Conservation (phyloP, 2,888 invertebrate genomes). For the Microctonus brassicae region DNA sequence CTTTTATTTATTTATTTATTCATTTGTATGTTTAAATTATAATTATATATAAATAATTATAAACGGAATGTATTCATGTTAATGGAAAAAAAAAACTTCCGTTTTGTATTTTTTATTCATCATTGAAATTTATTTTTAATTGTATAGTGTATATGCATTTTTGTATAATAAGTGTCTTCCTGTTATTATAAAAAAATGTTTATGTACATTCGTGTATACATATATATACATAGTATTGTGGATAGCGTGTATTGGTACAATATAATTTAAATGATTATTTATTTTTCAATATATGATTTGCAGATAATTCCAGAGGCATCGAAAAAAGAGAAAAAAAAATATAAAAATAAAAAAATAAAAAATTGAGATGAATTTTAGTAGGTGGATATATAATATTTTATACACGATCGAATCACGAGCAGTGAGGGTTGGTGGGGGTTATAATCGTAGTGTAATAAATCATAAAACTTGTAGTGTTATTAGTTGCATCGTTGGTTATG, state of each 20-base stretch:
- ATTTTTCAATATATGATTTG: background rate
- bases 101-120: background rate
- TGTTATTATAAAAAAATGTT: background rate
- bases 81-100: background rate
- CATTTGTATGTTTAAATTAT: background rate
- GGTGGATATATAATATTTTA: no score
- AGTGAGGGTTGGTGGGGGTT: background rate
- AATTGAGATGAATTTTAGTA: background rate
- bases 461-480: conserved; percentile 19
- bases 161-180: background rate
- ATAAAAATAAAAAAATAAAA: no score
- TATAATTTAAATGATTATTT: background rate
- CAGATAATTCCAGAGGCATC: background rate
- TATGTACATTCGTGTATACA: background rate
- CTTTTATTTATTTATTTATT: background rate
- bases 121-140: background rate
- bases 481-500: conserved; percentile 12
- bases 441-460: conserved; percentile 37
- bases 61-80: background rate
- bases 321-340: no score
- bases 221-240: background rate
- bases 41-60: background rate
- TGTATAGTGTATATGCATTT: background rate
- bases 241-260: background rate
- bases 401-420: no score